A percentile compares a stretch with the other conserved stretches of the same genome.
These are phyloP conservation scores for Blastobasis adustella DNA, from an alignment of 2,888 invertebrate species.

Conservation along the genomic window DNA sequence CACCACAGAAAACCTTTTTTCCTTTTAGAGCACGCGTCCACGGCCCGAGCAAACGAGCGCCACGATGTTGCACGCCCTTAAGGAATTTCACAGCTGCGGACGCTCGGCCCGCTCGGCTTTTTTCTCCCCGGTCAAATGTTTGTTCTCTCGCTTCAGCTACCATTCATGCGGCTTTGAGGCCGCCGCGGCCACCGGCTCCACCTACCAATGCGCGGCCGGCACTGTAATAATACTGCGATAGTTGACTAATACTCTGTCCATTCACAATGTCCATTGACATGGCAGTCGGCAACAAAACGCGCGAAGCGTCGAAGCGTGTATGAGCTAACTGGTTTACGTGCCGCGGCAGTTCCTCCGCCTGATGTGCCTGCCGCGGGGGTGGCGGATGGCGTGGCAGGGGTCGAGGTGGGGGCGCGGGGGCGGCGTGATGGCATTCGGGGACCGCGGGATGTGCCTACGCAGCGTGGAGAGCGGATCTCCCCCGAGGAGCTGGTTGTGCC, in stretches of 20 bases:
- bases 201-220: conserved; percentile 69
- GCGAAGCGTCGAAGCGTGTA: conserved; percentile 70
- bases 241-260: conserved; percentile 75
- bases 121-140: conserved; percentile 65
- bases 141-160: conserved; percentile 70
- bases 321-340: conserved; percentile 54
- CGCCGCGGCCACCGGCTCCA: conserved; percentile 63
- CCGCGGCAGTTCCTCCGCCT: conserved; percentile 67
- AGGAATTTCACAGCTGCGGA: conserved; percentile 71
- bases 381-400: conserved; percentile 59
- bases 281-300: conserved; percentile 68
- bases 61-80: conserved; percentile 68
- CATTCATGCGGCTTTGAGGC: conserved; percentile 63
- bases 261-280: conserved; percentile 63
- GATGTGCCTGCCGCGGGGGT: conserved; percentile 60
- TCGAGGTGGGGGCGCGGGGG: conserved; percentile 55
- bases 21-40: conserved; percentile 68
- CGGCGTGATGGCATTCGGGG: conserved; percentile 17
- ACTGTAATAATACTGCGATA: conserved; percentile 75
- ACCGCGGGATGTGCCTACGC: conserved; percentile 51
- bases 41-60: conserved; percentile 67
- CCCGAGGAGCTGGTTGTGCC: conserved; percentile 75
- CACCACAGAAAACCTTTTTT: conserved; percentile 67
- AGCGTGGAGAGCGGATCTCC: conserved; percentile 61
- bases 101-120: conserved; percentile 48